These are phyloP conservation scores for Lasioglossum lativentre DNA, from an alignment of 2,888 invertebrate species.

Conservation along the genomic window DNA sequence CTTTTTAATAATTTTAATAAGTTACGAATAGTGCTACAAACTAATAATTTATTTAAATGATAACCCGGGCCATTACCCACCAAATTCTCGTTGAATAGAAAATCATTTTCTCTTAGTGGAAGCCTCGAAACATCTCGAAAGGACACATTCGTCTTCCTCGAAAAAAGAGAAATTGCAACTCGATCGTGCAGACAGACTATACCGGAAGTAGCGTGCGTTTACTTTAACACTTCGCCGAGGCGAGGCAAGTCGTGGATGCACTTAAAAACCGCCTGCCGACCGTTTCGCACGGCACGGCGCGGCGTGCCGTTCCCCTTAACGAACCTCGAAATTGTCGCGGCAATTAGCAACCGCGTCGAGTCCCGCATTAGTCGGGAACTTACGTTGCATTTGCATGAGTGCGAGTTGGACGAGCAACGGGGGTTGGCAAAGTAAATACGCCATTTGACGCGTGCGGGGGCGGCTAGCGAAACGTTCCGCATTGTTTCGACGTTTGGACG, in stretches of 20 bases:
- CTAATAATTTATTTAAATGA: no score
- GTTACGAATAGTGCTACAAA: no score
- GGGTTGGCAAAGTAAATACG: slow-evolving; percentile 16
- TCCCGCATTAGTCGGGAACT: slow-evolving; percentile 23
- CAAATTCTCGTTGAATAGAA: no score
- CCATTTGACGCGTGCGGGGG: no score
- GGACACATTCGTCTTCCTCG: neutral
- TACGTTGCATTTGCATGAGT: slow-evolving; percentile 17
- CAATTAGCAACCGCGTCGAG: slow-evolving; percentile 47
- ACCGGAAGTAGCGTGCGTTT: neutral
- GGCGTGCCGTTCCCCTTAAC: slow-evolving; percentile 29
- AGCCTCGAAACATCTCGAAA: no score
- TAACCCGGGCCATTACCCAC: no score
- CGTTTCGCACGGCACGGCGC: neutral
- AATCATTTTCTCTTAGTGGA: no score
- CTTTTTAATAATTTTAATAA: no score
- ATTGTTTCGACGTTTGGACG: neutral
- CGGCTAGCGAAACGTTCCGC: neutral
- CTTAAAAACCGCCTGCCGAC: slow-evolving; percentile 9
- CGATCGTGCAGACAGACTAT: neutral
- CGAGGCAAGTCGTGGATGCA: neutral
- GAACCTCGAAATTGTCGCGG: slow-evolving; percentile 41
- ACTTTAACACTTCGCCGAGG: neutral
- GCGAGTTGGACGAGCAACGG: slow-evolving; percentile 1
- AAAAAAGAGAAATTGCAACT: neutral